phyloP scores from a whole-genome alignment of 2,888 invertebrate genomes.

The Neuroscelio doddi region DNA sequence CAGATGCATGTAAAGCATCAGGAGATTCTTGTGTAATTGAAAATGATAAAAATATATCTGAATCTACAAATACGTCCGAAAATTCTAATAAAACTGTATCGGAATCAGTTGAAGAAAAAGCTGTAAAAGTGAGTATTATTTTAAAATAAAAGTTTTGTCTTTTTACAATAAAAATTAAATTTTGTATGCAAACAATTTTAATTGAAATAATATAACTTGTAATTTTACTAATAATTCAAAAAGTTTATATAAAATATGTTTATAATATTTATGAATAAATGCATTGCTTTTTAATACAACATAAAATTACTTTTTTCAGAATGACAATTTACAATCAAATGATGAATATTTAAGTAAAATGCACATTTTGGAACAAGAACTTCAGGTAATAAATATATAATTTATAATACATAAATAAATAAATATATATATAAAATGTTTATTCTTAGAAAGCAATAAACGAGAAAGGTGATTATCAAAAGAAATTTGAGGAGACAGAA shows the following conservation, averaged over 20 bases:
- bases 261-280: not conserved
- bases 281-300: not conserved
- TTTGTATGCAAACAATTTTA: too few relatives aligned
- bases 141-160: too few relatives aligned
- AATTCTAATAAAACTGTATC: not conserved
- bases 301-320: constrained; percentile 12
- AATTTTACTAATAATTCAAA: not conserved
- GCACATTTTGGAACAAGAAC: constrained; percentile 47
- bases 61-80: not conserved
- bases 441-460: constrained; percentile 53
- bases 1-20: constrained; percentile 38
- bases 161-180: too few relatives aligned
- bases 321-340: constrained; percentile 11
- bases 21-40: constrained; percentile 47
- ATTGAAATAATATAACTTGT: not conserved
- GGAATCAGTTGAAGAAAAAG: constrained; percentile 11
- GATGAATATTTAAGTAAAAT: constrained; percentile 17
- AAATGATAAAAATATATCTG: constrained; percentile 16
- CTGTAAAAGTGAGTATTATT: constrained; percentile 12
- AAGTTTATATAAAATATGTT: not conserved
- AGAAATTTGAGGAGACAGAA: constrained; percentile 58
- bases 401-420: not conserved
- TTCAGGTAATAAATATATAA: constrained; percentile 47
- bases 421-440: not conserved
- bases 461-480: constrained; percentile 61